Base-by-base conservation (phyloP, 1,140 invertebrate species). In the Brachystomella parvula region DNA sequence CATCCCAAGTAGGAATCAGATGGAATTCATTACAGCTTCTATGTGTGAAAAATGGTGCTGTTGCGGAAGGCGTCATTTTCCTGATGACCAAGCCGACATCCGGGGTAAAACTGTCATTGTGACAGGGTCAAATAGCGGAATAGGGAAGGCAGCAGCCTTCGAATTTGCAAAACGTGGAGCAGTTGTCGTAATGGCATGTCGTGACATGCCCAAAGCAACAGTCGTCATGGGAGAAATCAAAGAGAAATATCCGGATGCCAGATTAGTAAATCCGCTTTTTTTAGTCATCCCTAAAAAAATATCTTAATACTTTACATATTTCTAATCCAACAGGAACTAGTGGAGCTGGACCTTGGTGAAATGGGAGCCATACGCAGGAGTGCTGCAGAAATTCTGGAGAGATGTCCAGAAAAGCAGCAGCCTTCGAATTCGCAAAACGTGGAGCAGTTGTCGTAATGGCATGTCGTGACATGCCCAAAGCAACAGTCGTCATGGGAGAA, bases 41-140 rank as follows among this genome's bases (percentile, higher is more conserved):
- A n/a, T n/a, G n/a, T n/a, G n/a, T n/a, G n/a, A n/a, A n/a, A n/a
- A n/a, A n/a, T n/a, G n/a, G n/a, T n/a, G n/a, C n/a, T n/a, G n/a
- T n/a, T n/a, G n/a, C 2, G 65, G n/a, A n/a, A n/a, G n/a, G n/a
- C n/a, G n/a, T n/a, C n/a, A n/a, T n/a, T n/a, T n/a, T n/a, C n/a
- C 28, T 29, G 58, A 60, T 9, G 58, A 60, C 9, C 31, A 75
- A 32, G 74, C 75, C 15, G 77, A 70, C 56, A 70, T 84, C 6
- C 65, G 81, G 58, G 84, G 82, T 1, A 83, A 84, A 72, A 84
- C 85, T 3, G 87, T 85, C 53, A 80, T 92, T 3, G 83, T 92
- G 1, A 92, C 89, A 15, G 89, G 89, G 24, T 87, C 86, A 1
- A 90, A 88, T 76, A 85, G 84, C 63, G 89, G 90, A 0, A 86